Base-by-base conservation (phyloP, 2,888 invertebrate genomes). In the Stenichneumon culpator region DNA sequence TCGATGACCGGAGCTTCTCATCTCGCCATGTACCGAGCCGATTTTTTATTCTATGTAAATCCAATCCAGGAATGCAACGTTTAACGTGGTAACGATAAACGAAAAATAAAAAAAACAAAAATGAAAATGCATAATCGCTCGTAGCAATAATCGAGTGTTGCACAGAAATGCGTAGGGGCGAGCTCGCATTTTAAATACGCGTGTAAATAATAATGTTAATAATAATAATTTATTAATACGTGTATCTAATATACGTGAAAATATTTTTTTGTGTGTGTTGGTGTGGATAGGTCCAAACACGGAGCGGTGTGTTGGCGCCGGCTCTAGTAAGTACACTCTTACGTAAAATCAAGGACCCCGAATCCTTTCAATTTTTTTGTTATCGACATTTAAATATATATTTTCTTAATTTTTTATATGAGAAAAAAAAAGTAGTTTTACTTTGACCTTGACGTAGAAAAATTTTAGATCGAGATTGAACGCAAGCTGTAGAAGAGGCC, bases 251-350 rank as follows among this genome's bases (percentile, higher is more conserved):
- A 81, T 57, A 93, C 92, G 92, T 93, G 91, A 92, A 84, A 92
- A 89, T 88, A 85, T 90, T 84, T 89, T 87, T 91, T 92, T 92
- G 93, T 93, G 93, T 94, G 93, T 93, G 93, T 92, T 92, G 91
- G 90, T 92, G 91, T 89, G 91, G 90, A 91, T 92, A 96, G 96
- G 95, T 95, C 95, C 95, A 89, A 95, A 95, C 93, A 93, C 95
- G 93, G 94, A 95, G 93, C 95, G 95, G 92, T 96, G 96, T 94
- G 94, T 95, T 92, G 95, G 95, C 92, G 93, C 93, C 90, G 95
- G 95, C 93, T 94, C 95, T 94, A 95, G 96, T 95, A 95, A 96
- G 95, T 96, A 95, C 91, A 93, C 89, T 89, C 87, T 90, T 89
- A 86, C 89, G 89, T 87, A 87, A 88, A 86, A 88, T 89, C 89